Evolutionary conservation across 2,797 vertebrate species (phyloP).

Genomic region (Pantherophis alleghaniensis): DNA sequence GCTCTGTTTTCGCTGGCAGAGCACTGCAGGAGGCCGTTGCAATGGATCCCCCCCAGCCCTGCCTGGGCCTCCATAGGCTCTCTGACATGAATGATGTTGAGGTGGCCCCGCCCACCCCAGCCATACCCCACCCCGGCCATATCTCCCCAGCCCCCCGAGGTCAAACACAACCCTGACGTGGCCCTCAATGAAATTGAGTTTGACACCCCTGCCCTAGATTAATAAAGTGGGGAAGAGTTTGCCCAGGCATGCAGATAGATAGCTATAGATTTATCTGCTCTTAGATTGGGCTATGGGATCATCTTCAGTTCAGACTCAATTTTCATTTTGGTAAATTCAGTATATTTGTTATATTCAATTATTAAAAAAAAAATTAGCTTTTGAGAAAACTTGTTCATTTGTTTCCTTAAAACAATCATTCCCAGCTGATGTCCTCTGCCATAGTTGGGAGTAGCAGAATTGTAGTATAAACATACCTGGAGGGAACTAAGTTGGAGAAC

Average conservation of each 20-base stretch:
- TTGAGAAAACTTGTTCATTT: neutral
- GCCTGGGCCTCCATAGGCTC: too few species aligned
- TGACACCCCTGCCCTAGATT: neutral
- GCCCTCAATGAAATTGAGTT: too few species aligned
- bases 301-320: neutral
- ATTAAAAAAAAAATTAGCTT: neutral
- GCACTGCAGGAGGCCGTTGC: too few species aligned
- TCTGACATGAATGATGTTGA: too few species aligned
- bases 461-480: neutral
- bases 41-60: too few species aligned
- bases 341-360: neutral
- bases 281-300: neutral
- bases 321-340: neutral
- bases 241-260: neutral
- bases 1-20: too few species aligned
- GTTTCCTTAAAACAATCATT: neutral
- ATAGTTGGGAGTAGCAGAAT: neutral
- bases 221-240: neutral
- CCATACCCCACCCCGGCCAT: too few species aligned
- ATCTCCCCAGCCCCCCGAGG: too few species aligned
- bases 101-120: too few species aligned
- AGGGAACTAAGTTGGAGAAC: neutral
- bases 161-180: too few species aligned
- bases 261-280: neutral
- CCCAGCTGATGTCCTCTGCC: neutral